Evolutionary conservation across 1,140 invertebrate species (phyloP).

Genomic region (Phthorimaea operculella): DNA sequence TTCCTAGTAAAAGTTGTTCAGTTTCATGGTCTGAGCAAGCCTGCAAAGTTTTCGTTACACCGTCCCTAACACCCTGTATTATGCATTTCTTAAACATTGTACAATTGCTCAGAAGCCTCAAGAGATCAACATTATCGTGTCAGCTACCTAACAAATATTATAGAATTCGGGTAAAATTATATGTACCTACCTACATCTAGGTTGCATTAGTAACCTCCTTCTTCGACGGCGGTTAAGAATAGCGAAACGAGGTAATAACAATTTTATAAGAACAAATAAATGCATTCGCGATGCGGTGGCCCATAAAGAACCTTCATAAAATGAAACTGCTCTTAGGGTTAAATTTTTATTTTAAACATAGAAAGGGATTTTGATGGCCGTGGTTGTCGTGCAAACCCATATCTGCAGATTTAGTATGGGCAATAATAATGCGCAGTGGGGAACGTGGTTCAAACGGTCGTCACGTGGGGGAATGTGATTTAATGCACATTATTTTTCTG

Average conservation of each 20-base stretch:
- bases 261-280: slow-evolving; percentile 49
- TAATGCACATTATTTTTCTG: too few relatives aligned
- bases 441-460: not conserved
- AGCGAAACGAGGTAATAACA: slow-evolving; percentile 31
- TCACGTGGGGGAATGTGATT: not conserved
- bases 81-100: too few relatives aligned
- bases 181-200: slow-evolving; percentile 3
- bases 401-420: slow-evolving; percentile 56
- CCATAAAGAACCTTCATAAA: slow-evolving; percentile 46
- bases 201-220: too few relatives aligned
- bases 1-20: too few relatives aligned
- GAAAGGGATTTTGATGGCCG: slow-evolving; percentile 59
- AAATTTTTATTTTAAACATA: slow-evolving; percentile 68
- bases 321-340: slow-evolving; percentile 47
- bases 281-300: slow-evolving; percentile 28
- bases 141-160: too few relatives aligned
- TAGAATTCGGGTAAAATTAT: too few relatives aligned
- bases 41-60: too few relatives aligned
- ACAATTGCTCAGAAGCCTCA: too few relatives aligned
- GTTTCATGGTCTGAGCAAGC: too few relatives aligned
- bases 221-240: slow-evolving; percentile 11
- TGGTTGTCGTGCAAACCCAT: slow-evolving; percentile 43
- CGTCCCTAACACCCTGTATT: too few relatives aligned
- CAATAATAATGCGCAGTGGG: slow-evolving; percentile 31
- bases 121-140: too few relatives aligned